A percentile compares a stretch with the other conserved stretches of the same genome.
Conservation (phyloP, 2,797 vertebrate species). For the Pipistrellus pygmaeus region DNA sequence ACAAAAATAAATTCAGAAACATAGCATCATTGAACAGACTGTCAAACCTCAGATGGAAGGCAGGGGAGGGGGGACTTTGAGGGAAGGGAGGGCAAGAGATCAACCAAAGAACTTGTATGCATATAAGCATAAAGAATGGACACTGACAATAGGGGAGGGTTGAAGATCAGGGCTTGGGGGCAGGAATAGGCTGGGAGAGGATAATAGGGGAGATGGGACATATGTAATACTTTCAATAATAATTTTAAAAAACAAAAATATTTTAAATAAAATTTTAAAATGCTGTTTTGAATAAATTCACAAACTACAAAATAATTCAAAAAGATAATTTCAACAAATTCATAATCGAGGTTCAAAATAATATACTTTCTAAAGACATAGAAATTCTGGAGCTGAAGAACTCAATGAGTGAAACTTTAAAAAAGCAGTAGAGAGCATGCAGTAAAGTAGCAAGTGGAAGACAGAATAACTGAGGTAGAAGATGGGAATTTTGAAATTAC, state of each 20-base stretch:
- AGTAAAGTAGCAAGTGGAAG: neutral
- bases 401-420: neutral
- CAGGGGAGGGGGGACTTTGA: accelerated
- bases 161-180: too few species aligned
- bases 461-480: neutral
- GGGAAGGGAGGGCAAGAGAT: too few species aligned
- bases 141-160: too few species aligned
- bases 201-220: too few species aligned
- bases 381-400: neutral
- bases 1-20: too few species aligned
- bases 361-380: neutral
- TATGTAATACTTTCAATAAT: too few species aligned
- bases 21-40: too few species aligned
- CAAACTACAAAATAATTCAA: neutral
- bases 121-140: too few species aligned
- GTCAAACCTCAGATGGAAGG: too few species aligned
- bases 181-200: too few species aligned
- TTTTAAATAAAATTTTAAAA: neutral
- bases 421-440: neutral
- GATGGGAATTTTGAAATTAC: neutral
- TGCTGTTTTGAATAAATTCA: neutral
- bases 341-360: neutral
- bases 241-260: too few species aligned
- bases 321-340: neutral
- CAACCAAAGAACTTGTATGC: too few species aligned